Percentiles rank a stretch among this genome's conserved stretches.
These are phyloP conservation scores for Mustela nigripes DNA, from an alignment of 2,113 vertebrate genomes.

Conservation along the genomic window DNA sequence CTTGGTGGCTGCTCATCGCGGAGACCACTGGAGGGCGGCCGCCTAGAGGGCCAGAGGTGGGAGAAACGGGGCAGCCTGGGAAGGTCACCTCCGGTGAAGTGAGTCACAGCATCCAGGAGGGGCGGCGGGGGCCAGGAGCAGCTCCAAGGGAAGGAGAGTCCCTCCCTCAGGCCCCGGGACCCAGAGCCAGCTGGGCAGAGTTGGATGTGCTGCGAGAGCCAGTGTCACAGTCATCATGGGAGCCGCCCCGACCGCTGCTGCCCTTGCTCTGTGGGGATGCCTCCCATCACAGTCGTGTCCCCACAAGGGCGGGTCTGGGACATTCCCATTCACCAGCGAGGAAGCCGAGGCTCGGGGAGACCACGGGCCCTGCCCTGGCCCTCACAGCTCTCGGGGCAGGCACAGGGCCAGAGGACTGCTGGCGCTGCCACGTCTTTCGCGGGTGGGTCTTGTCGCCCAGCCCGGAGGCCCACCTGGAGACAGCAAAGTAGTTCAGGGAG, in stretches of 20 bases:
- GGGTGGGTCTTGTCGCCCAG: rapidly evolving
- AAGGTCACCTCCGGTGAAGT: neutral
- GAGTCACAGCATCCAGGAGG: rapidly evolving
- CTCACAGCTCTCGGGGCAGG: rapidly evolving
- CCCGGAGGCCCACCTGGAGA: neutral
- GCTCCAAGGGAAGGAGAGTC: neutral
- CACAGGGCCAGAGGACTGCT: neutral
- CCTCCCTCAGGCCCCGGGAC: neutral
- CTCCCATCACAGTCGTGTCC: neutral
- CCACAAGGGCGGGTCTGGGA: rapidly evolving
- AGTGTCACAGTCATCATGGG: rapidly evolving
- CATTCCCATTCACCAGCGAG: neutral
- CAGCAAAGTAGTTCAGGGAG: neutral
- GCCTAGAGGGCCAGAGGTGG: too few relatives aligned
- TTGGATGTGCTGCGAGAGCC: neutral
- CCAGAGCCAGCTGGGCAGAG: neutral
- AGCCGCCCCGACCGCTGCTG: neutral
- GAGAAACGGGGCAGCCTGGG: neutral
- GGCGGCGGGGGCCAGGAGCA: neutral
- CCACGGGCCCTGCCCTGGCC: neutral
- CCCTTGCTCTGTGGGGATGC: rapidly evolving
- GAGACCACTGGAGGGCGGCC: neutral
- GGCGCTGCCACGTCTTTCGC: too few relatives aligned
- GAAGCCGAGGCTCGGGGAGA: neutral
- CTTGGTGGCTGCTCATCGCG: neutral